Base-by-base conservation (phyloP, 2,888 invertebrate genomes). In the Meta bourneti region DNA sequence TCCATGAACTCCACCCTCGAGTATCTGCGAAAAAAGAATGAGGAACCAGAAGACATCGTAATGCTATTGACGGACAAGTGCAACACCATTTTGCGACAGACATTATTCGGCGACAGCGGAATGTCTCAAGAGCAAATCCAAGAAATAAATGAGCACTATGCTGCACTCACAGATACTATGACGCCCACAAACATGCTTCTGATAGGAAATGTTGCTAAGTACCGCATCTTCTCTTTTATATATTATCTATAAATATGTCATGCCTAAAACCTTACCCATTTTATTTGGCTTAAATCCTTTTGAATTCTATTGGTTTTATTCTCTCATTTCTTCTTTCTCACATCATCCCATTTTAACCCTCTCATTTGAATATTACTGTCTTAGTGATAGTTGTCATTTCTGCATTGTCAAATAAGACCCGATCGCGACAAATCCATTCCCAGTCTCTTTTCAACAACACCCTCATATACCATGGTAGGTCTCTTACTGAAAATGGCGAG, bases 31-130 rank as follows among this genome's bases (percentile, higher is more conserved):
- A 49, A 13, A 0, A 70, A 52, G 54, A 72, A 70, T 2, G 83
- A 70, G 34, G 49, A 54, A 34, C 83, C 89, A 6, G 71, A 83
- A 2, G 78, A 89, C 54, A 70, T 89, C 4, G 51, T 83, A 0
- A 19, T 72, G 7, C 20, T 78, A 6, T 19, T 89, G 61, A 72
- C 70, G 6, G 54, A 79, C 11, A 83, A 83, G 20, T 89, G 89
- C 78, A 71, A 80, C 13, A 9, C n/a, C 9, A 61, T 34, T n/a
- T n/a, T 89, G 16, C 77, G 89, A 2, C 52, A 69, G 19, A 75
- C 74, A 0, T 4, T 89, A n/a, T 89, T 89, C 13, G 83, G 83
- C 11, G 83, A 89, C 7, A 48, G 48, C 19, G 89, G 89, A 2
- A 34, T 83, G 16, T 34, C 83, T 6, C 78, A 78, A 13, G 78